These are phyloP conservation scores for Bovichtus variegatus DNA, from an alignment of 2,797 vertebrate genomes.

Conservation along the genomic window DNA sequence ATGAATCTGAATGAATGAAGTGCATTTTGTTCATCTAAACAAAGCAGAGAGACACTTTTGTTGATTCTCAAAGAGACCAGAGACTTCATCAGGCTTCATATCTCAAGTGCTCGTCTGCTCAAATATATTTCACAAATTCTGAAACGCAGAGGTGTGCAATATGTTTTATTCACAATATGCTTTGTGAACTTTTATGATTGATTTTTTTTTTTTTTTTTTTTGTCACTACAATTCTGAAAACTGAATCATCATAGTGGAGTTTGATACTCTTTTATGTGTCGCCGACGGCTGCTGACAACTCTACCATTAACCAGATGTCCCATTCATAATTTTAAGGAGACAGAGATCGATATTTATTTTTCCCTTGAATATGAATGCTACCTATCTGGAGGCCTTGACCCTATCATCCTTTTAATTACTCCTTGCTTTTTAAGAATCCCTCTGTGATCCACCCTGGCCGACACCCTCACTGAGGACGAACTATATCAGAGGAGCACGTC, in stretches of 20 bases:
- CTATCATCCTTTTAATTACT: constrained; percentile 11
- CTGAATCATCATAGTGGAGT: not conserved
- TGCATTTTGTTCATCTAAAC: not conserved
- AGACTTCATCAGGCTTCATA: constrained; percentile 1
- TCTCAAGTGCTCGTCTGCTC: not conserved
- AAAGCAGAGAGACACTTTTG: constrained; percentile 4
- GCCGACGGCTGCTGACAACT: not conserved
- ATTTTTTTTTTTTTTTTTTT: constrained; percentile 8
- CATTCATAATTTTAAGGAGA: not conserved
- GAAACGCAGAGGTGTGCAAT: not conserved
- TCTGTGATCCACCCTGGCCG: constrained; percentile 25
- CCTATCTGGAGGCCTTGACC: constrained; percentile 23
- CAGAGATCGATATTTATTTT: not conserved
- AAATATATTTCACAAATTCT: not conserved
- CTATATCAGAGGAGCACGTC: constrained; percentile 42
- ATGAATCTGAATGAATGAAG: constrained; percentile 7
- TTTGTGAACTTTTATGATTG: not conserved
- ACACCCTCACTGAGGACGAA: constrained; percentile 16
- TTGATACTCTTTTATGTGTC: not conserved
- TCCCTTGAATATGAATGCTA: constrained; percentile 8
- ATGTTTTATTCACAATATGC: not conserved
- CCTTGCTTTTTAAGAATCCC: constrained; percentile 26
- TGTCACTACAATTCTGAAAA: constrained; percentile 1
- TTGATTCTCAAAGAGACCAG: constrained; percentile 1
- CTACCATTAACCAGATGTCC: not conserved